Base-by-base conservation (phyloP, 2,888 invertebrate species). In the Pomacea canaliculata region DNA sequence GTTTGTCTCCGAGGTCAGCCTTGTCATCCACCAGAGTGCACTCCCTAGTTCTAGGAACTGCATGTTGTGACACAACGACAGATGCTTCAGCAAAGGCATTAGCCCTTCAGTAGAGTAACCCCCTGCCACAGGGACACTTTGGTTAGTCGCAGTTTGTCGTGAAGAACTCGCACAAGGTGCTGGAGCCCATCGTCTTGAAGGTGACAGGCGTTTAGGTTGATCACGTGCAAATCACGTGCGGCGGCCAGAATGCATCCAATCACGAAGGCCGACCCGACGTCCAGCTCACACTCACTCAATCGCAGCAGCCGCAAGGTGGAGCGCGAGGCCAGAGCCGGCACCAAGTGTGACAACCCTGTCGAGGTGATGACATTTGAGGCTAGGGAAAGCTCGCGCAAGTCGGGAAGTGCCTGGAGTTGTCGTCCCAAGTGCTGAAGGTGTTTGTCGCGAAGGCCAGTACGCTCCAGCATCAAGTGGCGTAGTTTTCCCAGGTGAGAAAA, bases 1-100 rank as follows among this genome's bases (percentile, higher is more conserved):
- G 48, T 16, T 62, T 60, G 23, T 74, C 46, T 23, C 67, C 67
- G 3, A 68, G 66, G 49, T 68, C 69, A 8, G 12, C 18, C 16
- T 46, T 59, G 19, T 69, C 74, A 23, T 74, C 74, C 48, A 27
- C 67, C 49, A 74, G 69, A 12, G 48, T 68, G 19, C 74, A 74
- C 63, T 49, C n/a, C 74, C 74, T 10, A 74, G 59, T 37, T 74
- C 74, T 49, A 74, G 62, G 23, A 60, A 62, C 74, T 74, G 74
- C 74, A 74, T 51, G 8, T 49, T 46, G 27, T 16, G 18, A 23
- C 74, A 74, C 48, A 19, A 62, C 23, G 68, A 48, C 37, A 74
- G 74, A 62, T 69, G 67, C 5, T 13, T 23, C 60, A 74, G 60
- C 27, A 74, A 69, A 9, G 74, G n/a, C n/a, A 19, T 18, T 49